Conservation (phyloP, 2,113 vertebrate species). For the Daubentonia madagascariensis region DNA sequence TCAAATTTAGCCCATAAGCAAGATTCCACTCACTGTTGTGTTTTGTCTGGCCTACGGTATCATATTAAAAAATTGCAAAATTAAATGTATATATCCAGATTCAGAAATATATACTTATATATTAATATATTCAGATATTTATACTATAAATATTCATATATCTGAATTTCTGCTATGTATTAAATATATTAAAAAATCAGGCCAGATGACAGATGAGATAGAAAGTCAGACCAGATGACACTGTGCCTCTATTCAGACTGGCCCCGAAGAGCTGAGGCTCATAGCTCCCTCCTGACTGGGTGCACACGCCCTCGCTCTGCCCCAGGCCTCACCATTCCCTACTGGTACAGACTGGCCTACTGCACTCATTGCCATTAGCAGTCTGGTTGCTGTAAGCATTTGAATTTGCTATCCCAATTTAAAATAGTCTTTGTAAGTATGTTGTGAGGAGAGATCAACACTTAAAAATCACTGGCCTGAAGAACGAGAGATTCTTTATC, state of each 20-base stretch:
- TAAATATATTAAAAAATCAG: neutral
- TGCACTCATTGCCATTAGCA: neutral
- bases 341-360: fast-evolving
- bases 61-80: neutral
- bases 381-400: neutral
- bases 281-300: neutral
- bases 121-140: neutral
- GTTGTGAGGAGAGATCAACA: neutral
- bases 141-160: neutral
- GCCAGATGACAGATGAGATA: neutral
- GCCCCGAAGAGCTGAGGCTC: neutral
- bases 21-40: neutral
- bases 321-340: neutral
- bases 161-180: neutral
- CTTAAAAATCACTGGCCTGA: slow-evolving; percentile 87
- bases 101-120: neutral
- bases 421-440: neutral
- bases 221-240: neutral
- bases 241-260: neutral
- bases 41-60: neutral
- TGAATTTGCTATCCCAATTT: neutral
- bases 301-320: fast-evolving
- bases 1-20: neutral
- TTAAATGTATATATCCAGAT: neutral
- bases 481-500: slow-evolving; percentile 98